Percentiles rank a stretch among this genome's conserved stretches.
These are phyloP conservation scores for Drosophila miranda DNA, from an alignment of 1,140 invertebrate genomes.

Conservation along the genomic window DNA sequence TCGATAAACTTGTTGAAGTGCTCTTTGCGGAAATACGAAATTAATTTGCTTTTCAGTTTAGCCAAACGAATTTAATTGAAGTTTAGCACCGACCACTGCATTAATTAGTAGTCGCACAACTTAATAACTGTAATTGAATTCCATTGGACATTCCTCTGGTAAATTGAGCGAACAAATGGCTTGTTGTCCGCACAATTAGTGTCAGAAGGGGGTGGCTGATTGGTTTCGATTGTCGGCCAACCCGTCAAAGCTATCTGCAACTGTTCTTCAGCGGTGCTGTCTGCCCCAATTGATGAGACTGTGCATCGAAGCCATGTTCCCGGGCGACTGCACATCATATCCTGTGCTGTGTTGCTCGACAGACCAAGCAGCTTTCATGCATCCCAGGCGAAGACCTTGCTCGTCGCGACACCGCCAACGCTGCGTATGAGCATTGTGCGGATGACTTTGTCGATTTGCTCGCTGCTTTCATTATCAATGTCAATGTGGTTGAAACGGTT, in stretches of 20 bases:
- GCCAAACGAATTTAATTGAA: constrained; percentile 6
- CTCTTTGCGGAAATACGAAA: constrained; percentile 27
- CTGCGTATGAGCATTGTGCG: constrained; percentile 52
- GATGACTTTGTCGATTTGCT: constrained; percentile 37
- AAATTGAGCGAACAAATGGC: constrained; percentile 18
- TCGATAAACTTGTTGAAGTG: neutral
- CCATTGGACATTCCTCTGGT: no score
- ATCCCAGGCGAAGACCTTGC: constrained; percentile 32
- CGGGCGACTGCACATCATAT: constrained; percentile 23
- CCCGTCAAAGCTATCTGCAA: neutral
- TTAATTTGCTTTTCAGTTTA: constrained; percentile 17
- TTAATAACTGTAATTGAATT: constrained; percentile 14
- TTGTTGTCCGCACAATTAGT: neutral
- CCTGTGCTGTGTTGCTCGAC: constrained; percentile 17
- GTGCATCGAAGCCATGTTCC: neutral
- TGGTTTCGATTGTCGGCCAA: constrained; percentile 18
- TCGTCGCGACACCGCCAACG: constrained; percentile 11
- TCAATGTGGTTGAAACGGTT: constrained; percentile 42
- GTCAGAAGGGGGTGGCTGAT: neutral
- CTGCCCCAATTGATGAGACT: neutral
- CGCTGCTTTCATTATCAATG: constrained; percentile 70
- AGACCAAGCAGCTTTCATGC: constrained; percentile 2
- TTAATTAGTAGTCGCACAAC: neutral
- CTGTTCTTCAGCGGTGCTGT: no score
- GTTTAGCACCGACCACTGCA: constrained; percentile 6